Evolutionary conservation across 2,113 vertebrate genomes (phyloP).

Genomic region (Nothocercus julius): DNA sequence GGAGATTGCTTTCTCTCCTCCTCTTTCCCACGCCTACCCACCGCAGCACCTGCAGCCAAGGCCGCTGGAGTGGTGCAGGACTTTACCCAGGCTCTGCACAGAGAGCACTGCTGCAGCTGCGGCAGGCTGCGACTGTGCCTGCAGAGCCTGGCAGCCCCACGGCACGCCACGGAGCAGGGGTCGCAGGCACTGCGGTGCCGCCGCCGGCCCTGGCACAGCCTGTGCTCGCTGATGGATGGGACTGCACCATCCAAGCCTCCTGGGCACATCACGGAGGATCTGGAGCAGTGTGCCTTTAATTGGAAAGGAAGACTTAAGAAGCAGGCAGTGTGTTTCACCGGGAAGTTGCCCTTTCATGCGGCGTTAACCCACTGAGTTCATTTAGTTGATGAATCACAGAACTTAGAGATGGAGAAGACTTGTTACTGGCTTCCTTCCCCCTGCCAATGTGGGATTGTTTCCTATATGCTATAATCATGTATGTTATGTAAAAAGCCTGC

Average conservation of each 20-base stretch:
- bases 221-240: not conserved
- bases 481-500: constrained; percentile 28
- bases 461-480: not conserved
- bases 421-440: not conserved
- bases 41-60: not conserved
- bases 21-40: too few species aligned
- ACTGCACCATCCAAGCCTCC: not conserved
- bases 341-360: constrained; percentile 15
- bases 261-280: accelerated
- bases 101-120: not conserved
- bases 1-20: not conserved
- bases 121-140: not conserved
- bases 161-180: not conserved
- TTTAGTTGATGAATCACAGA: constrained; percentile 58
- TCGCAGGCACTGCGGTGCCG: not conserved
- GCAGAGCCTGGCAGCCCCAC: not conserved
- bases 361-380: not conserved
- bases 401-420: constrained; percentile 27
- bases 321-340: not conserved
- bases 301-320: not conserved
- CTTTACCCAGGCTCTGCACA: not conserved
- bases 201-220: not conserved
- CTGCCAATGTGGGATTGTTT: constrained; percentile 21
- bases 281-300: not conserved
- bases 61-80: not conserved